phyloP scores from a whole-genome alignment of 2,888 invertebrate genomes.

The Miltochrista miniata region DNA sequence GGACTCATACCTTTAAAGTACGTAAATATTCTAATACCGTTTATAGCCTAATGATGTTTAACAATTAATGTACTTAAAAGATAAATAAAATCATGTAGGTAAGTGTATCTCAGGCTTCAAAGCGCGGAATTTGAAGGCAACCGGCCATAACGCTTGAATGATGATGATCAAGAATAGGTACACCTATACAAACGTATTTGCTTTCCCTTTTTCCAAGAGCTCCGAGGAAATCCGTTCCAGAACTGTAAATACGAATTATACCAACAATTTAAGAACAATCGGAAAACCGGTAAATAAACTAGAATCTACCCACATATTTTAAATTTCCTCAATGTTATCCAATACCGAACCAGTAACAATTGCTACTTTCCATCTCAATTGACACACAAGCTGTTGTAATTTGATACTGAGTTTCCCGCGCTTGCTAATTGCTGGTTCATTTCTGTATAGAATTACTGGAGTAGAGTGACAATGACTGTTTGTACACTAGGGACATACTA shows the following conservation, averaged over 20 bases:
- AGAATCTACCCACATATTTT: conserved; percentile 26
- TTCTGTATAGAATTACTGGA: conserved; percentile 62
- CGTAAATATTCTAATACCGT: too few relatives aligned
- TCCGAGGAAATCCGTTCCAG: conserved; percentile 7
- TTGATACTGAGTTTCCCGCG: conserved; percentile 63
- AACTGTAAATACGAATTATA: conserved; percentile 2
- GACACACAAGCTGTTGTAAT: conserved; percentile 66
- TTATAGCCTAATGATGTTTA: too few relatives aligned
- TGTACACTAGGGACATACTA: too few relatives aligned
- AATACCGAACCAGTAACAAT: conserved; percentile 25
- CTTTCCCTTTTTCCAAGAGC: neutral
- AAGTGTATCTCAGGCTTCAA: too few relatives aligned
- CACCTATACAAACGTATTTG: too few relatives aligned
- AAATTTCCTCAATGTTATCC: conserved; percentile 34
- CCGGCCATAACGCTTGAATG: too few relatives aligned
- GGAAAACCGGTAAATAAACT: conserved; percentile 13
- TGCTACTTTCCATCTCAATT: conserved; percentile 43
- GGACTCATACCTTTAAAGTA: too few relatives aligned
- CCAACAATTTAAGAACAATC: conserved; percentile 6
- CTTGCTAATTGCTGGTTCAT: conserved; percentile 66
- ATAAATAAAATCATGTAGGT: too few relatives aligned
- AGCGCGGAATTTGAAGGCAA: too few relatives aligned
- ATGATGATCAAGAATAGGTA: too few relatives aligned
- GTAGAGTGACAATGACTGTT: conserved; percentile 48
- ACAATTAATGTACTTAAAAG: too few relatives aligned